These are phyloP conservation scores for Psilopsiagon aurifrons DNA, from an alignment of 2,113 vertebrate genomes.

Conservation along the genomic window DNA sequence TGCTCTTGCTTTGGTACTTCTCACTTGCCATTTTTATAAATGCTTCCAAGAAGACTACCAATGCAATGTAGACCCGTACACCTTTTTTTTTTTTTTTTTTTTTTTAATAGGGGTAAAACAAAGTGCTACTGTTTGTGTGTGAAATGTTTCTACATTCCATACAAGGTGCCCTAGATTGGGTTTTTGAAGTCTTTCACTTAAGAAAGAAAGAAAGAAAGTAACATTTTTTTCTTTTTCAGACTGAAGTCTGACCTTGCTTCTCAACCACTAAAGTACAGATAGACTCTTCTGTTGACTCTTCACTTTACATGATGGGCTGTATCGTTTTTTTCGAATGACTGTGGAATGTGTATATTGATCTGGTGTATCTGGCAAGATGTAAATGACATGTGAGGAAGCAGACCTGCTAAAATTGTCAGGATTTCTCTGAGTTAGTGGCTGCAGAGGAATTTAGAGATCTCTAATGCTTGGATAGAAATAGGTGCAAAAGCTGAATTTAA, in stretches of 20 bases:
- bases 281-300: neutral
- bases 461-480: neutral
- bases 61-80: neutral
- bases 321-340: neutral
- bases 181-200: neutral
- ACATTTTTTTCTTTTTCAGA: neutral
- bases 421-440: neutral
- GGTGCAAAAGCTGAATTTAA: neutral
- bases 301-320: neutral
- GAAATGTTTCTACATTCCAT: neutral
- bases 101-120: neutral
- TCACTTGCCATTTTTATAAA: neutral
- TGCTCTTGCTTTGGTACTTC: neutral
- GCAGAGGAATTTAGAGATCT: neutral
- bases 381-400: neutral
- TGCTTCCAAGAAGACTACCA: neutral
- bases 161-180: neutral
- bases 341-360: neutral
- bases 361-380: neutral
- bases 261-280: neutral
- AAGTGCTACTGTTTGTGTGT: neutral
- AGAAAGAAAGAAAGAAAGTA: neutral
- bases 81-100: neutral
- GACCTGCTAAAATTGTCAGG: neutral
- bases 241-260: neutral